These are phyloP conservation scores for Thalpophila matura DNA, from an alignment of 2,888 invertebrate genomes.

Conservation along the genomic window DNA sequence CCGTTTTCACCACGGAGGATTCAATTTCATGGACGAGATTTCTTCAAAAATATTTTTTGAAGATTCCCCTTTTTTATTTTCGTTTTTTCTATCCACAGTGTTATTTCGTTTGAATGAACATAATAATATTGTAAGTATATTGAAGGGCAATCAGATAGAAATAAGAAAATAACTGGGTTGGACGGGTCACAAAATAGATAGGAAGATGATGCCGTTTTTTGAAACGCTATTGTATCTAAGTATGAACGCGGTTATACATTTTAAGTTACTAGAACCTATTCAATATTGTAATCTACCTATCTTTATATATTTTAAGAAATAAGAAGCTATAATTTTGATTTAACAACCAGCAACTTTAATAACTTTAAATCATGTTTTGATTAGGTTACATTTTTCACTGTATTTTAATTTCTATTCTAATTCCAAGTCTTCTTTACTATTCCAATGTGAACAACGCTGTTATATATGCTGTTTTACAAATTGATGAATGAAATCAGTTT, in stretches of 20 bases:
- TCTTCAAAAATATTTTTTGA: background rate
- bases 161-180: constrained; percentile 28
- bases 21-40: background rate
- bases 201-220: constrained; percentile 13
- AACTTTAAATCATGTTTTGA: background rate
- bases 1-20: constrained; percentile 16
- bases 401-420: too few relatives aligned
- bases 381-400: background rate
- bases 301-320: background rate
- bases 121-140: constrained; percentile 34
- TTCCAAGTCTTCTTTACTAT: too few relatives aligned
- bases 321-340: background rate
- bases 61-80: background rate
- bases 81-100: background rate
- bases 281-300: too few relatives aligned
- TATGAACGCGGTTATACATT: constrained; percentile 17
- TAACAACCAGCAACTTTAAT: background rate
- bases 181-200: constrained; percentile 17
- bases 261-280: background rate
- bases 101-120: constrained; percentile 1
- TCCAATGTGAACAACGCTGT: too few relatives aligned
- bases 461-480: too few relatives aligned
- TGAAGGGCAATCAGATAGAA: constrained; percentile 27
- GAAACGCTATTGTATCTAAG: constrained; percentile 9
- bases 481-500: too few relatives aligned